phyloP scores from a whole-genome alignment of 1,140 invertebrate genomes.

The Macrobrachium rosenbergii region DNA sequence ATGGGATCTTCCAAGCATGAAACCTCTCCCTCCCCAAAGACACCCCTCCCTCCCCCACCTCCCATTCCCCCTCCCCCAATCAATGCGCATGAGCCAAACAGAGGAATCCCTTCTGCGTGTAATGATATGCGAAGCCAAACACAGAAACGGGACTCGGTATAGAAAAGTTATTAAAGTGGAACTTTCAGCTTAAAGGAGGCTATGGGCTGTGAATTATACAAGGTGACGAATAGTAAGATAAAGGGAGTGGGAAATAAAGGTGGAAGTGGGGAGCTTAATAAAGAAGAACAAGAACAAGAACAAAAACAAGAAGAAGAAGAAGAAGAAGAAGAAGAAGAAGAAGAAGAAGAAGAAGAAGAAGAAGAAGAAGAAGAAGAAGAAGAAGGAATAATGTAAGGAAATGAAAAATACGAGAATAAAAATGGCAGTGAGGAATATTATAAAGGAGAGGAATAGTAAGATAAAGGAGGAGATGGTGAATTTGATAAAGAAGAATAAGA shows the following conservation, averaged over 20 bases:
- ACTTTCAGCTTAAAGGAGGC: not conserved
- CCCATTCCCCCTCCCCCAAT: not conserved
- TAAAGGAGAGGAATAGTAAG: not conserved
- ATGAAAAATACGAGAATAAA: not conserved
- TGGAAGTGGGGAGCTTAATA: not conserved
- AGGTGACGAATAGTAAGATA: not conserved
- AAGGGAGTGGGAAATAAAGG: not conserved
- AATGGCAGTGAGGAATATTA: not conserved
- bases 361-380: no score
- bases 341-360: no score
- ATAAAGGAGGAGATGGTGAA: no score
- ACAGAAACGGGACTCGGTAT: slow-evolving; percentile 38
- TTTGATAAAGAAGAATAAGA: no score
- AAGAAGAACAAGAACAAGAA: not conserved
- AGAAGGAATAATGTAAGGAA: not conserved
- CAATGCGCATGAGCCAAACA: slow-evolving; percentile 41
- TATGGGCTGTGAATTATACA: not conserved
- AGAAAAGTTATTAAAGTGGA: slow-evolving; percentile 28
- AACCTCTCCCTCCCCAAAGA: not conserved
- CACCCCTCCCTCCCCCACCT: not conserved
- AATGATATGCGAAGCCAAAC: slow-evolving; percentile 52
- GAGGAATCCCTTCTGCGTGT: slow-evolving; percentile 26
- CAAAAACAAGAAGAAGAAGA: no score
- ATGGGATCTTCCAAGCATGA: no score
- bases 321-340: no score